Evolutionary conservation across 2,797 vertebrate species (phyloP).

Genomic region (Clarias pachynema): DNA sequence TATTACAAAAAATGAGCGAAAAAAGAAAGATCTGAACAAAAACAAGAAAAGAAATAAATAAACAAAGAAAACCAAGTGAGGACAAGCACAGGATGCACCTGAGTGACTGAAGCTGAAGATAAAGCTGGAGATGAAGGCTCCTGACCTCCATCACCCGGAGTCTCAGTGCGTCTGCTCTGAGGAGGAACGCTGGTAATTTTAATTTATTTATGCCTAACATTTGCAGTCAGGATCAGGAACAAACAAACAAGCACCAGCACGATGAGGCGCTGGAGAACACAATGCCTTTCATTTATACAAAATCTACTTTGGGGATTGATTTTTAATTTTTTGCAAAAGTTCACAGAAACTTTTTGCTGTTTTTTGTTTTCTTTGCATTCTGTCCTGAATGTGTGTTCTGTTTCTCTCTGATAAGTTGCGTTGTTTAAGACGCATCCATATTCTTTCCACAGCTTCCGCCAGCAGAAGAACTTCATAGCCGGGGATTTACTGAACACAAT

Average conservation of each 20-base stretch:
- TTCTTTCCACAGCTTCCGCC: conserved; percentile 75
- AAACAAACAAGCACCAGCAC: conserved; percentile 59
- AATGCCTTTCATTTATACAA: conserved; percentile 81
- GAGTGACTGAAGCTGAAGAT: too few species aligned
- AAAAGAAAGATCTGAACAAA: conserved; percentile 20
- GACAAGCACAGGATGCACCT: neutral
- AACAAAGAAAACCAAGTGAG: neutral
- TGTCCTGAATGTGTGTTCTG: conserved; percentile 81
- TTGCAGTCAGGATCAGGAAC: conserved; percentile 61
- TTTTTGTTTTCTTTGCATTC: conserved; percentile 73
- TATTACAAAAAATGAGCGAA: neutral
- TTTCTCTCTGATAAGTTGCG: conserved; percentile 83
- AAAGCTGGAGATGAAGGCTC: conserved; percentile 16
- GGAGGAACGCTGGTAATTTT: conserved; percentile 68
- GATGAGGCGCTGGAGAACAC: conserved; percentile 73
- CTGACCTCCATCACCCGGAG: conserved; percentile 68
- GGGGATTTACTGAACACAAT: conserved; percentile 85
- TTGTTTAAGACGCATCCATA: conserved; percentile 80
- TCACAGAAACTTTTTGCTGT: conserved; percentile 68
- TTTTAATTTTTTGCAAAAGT: conserved; percentile 63
- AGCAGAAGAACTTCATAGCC: conserved; percentile 76
- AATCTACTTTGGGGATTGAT: conserved; percentile 75
- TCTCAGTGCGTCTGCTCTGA: conserved; percentile 63
- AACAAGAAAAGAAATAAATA: neutral
- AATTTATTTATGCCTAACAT: conserved; percentile 75